Percentiles rank a stretch among this genome's conserved stretches.
Conservation (phyloP, 2,888 invertebrate genomes). For the Fabriciana adippe region DNA sequence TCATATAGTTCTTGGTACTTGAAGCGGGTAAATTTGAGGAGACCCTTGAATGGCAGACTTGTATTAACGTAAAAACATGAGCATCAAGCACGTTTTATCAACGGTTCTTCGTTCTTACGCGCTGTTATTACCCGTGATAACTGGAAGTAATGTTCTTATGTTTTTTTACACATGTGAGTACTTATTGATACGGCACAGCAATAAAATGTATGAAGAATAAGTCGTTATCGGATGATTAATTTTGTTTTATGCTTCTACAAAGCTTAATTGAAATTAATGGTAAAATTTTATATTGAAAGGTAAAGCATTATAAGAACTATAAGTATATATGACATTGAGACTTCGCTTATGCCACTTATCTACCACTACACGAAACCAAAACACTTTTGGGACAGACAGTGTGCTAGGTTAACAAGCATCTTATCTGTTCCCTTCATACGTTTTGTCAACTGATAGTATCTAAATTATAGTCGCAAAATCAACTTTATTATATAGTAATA, state of each 20-base stretch:
- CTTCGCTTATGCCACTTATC: conserved; percentile 15
- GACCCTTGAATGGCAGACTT: conserved; percentile 8
- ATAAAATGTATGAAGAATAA: conserved; percentile 21
- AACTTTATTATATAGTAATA: conserved; percentile 11
- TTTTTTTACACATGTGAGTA: conserved; percentile 1
- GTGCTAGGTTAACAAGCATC: conserved; percentile 35
- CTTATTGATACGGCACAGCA: conserved; percentile 16
- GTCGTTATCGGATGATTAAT: conserved; percentile 9
- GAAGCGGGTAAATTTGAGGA: conserved; percentile 3
- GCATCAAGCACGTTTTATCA: conserved; percentile 26
- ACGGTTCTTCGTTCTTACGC: conserved; percentile 32
- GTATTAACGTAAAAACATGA: conserved; percentile 24
- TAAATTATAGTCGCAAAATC: conserved; percentile 19
- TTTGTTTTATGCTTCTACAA: neutral
- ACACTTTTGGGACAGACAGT: conserved; percentile 33
- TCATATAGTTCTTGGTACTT: neutral
- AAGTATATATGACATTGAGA: neutral
- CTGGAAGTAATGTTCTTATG: conserved; percentile 4
- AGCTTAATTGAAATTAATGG: too few species aligned
- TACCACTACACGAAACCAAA: conserved; percentile 34
- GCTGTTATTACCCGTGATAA: conserved; percentile 13
- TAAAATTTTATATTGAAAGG: too few species aligned
- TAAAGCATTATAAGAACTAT: too few species aligned
- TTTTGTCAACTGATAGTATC: conserved; percentile 33
- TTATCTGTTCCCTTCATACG: conserved; percentile 31